A percentile compares a stretch with the other conserved stretches of the same genome.
Conservation (phyloP, 2,113 vertebrate species). For the Tragelaphus strepsiceros region DNA sequence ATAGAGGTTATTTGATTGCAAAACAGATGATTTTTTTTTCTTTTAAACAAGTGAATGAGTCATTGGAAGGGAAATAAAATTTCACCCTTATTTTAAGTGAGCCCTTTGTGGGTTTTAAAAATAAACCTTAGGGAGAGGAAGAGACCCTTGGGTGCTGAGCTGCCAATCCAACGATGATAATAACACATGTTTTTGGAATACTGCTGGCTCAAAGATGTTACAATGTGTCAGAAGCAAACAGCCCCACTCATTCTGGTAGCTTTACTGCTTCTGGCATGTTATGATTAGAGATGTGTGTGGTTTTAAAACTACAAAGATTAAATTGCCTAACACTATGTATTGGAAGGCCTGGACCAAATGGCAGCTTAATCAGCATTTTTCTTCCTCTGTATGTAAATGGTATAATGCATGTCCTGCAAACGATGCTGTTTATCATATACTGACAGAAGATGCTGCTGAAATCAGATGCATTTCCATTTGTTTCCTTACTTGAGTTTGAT, state of each 20-base stretch:
- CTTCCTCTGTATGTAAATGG: conserved; percentile 62
- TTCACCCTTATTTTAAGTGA: conserved; percentile 19
- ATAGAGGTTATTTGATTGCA: neutral
- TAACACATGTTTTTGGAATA: conserved; percentile 30
- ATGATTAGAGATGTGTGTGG: conserved; percentile 43
- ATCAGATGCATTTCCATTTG: conserved; percentile 55
- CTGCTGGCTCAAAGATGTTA: conserved; percentile 46
- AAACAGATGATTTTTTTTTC: neutral
- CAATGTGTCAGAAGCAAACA: conserved; percentile 47
- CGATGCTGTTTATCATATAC: conserved; percentile 60
- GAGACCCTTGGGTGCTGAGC: conserved; percentile 20
- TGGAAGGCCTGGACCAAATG: conserved; percentile 27
- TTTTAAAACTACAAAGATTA: conserved; percentile 58
- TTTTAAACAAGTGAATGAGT: neutral
- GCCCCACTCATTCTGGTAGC: conserved; percentile 22
- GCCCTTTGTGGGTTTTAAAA: conserved; percentile 23
- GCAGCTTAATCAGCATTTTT: conserved; percentile 66
- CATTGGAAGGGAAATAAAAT: neutral
- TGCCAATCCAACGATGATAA: conserved; percentile 46
- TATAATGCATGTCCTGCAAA: conserved; percentile 41
- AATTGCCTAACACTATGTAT: conserved; percentile 41
- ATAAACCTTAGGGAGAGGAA: neutral
- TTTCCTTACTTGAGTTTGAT: conserved; percentile 52
- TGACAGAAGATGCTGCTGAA: conserved; percentile 59
- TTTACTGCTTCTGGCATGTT: conserved; percentile 61